Percentiles rank a stretch among this genome's conserved stretches.
phyloP scores from a whole-genome alignment of 2,888 invertebrate genomes.

The Diaperis boleti region DNA sequence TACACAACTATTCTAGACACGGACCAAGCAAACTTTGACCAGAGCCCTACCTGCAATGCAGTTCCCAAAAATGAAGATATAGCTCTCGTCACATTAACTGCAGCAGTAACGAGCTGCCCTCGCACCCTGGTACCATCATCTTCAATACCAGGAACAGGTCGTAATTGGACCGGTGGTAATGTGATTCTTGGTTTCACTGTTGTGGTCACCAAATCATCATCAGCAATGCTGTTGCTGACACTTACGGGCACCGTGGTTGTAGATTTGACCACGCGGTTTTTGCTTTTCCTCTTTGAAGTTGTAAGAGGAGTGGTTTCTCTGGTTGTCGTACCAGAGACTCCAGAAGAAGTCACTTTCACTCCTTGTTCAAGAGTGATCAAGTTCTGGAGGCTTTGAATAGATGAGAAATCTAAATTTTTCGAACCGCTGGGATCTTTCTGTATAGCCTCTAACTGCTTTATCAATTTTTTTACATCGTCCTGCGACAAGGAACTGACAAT shows the following conservation, averaged over 20 bases:
- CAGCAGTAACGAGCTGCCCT: slow-evolving; percentile 75
- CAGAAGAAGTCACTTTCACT: slow-evolving; percentile 51
- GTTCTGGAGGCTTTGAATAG: slow-evolving; percentile 57
- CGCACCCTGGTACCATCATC: slow-evolving; percentile 58
- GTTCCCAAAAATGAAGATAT: slow-evolving; percentile 83
- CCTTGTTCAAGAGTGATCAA: slow-evolving; percentile 54
- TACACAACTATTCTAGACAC: background rate
- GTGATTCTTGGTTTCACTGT: slow-evolving; percentile 47
- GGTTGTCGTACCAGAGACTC: slow-evolving; percentile 53
- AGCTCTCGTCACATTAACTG: slow-evolving; percentile 81
- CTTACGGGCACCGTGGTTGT: slow-evolving; percentile 48
- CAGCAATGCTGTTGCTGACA: slow-evolving; percentile 47
- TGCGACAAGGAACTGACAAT: slow-evolving; percentile 52
- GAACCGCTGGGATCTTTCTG: slow-evolving; percentile 61
- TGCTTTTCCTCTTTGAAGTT: slow-evolving; percentile 23
- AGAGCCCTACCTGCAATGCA: slow-evolving; percentile 75
- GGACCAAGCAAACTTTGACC: background rate
- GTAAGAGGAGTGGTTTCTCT: slow-evolving; percentile 27
- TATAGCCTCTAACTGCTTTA: slow-evolving; percentile 60
- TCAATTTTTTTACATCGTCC: slow-evolving; percentile 57
- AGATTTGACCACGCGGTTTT: slow-evolving; percentile 42
- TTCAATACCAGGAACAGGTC: slow-evolving; percentile 62
- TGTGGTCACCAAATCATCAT: slow-evolving; percentile 41
- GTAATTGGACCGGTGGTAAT: slow-evolving; percentile 61
- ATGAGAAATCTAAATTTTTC: slow-evolving; percentile 57